Evolutionary conservation across 2,888 invertebrate genomes (phyloP), one percentile per base, ranked within the genome.

Genomic region (Minunthozetes semirufus): DNA sequence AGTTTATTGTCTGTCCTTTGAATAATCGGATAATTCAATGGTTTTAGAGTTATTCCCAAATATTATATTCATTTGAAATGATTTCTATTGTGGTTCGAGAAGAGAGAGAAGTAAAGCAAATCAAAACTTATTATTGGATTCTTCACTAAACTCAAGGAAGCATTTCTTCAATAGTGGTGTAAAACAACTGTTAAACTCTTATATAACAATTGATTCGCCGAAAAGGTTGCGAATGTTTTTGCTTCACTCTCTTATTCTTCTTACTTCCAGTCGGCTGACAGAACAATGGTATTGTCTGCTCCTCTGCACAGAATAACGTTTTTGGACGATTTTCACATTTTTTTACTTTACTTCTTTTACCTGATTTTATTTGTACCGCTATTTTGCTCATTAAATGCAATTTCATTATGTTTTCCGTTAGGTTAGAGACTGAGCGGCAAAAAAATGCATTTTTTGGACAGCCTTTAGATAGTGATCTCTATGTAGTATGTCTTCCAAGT

Each of bases 311-410:
- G n/a, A 53, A 19, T n/a, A 53, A 3, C 4, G 8, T n/a, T 53
- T 53, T 53, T 53, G 53, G 53, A 53, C 53, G n/a, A n/a, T 53
- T 48, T 53, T 53, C 53, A 53, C 53, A 53, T n/a, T n/a, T 53
- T 53, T 53, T 53, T 19, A 1, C 19, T 33, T 33, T 33, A 33
- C 33, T 33, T 33, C 33, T 33, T 33, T 33, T 33, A 8, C 4
- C 8, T 53, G 48, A 13, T 6, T 48, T 48, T 48, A 48, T 53
- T 53, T 53, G 4, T 1, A 19, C 53, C 19, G 19, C 19, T 53
- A 53, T 53, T 53, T 53, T 8, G 53, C 8, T 53, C 53, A 53
- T 53, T 53, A 53, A 13, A 48, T 17, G 13, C 48, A 11, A 48
- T 17, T 13, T 17, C 13, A 48, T 17, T 48, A 48, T 48, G 13